Base-by-base conservation (phyloP, 2,888 invertebrate species). In the Sussaba pulchella region DNA sequence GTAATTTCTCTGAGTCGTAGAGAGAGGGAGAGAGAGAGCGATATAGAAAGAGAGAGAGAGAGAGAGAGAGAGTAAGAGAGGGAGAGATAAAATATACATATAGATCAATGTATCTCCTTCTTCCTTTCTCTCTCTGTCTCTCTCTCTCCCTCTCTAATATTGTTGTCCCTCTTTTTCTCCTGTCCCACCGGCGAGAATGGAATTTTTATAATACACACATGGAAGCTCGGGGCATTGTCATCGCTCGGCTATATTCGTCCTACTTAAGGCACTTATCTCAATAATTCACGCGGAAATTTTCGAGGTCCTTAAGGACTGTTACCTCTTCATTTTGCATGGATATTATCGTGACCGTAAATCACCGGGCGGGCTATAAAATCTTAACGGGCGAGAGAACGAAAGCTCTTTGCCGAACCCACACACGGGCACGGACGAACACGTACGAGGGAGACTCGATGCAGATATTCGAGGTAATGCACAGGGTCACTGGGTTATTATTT, bases 281-380 rank as follows among this genome's bases (percentile, higher is more conserved):
- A 81, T 81, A 81, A 81, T 64, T 81, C 81, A 81, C 47, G 72
- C 17, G 39, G 5, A 63, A 77, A 81, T 73, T 77, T 75, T 6
- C 77, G 81, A 50, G 81, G 81, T 73, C 81, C 69, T 73, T 77
- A 81, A 77, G 69, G 81, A 73, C 73, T 77, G 72, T 80, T 80
- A 81, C 72, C 72, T 69, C 81, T 81, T 81, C 72, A 81, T 81
- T 81, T 72, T 61, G 47, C 69, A 43, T 6, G 24, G 73, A 72
- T 67, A 81, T 69, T 81, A 81, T 77, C 77, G 63, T 64, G 54
- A 57, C 50, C 72, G 81, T 81, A 81, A 81, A 81, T 81, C 77
- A 77, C 36, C 50, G 43, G 57, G 50, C 71, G 47, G 43, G 14
- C 26, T 36, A 10, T 26, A 10, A 52, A 47, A 45, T 66, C 19